A percentile compares a stretch with the other conserved stretches of the same genome.
Conservation (phyloP, 2,888 invertebrate species). For the Dinocampus coccinellae region DNA sequence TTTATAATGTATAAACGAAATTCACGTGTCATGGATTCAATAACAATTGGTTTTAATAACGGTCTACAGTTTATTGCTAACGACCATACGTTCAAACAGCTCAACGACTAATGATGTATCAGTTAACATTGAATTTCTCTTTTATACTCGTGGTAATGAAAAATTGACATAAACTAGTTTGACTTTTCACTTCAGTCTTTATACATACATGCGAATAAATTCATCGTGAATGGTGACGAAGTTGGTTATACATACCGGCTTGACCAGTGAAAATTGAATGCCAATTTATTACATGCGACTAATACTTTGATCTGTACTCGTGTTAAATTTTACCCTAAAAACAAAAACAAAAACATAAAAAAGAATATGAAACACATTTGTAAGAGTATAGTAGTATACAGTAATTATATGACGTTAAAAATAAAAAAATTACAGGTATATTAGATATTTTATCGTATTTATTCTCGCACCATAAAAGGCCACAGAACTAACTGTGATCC, state of each 20-base stretch:
- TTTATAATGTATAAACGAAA: not conserved
- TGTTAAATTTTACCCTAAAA: not conserved
- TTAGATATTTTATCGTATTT: not conserved
- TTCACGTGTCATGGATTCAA: not conserved
- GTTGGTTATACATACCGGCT: conserved; percentile 7
- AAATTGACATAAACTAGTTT: conserved; percentile 67
- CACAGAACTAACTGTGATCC: not conserved
- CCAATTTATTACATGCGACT: not conserved
- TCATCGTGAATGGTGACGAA: conserved; percentile 48
- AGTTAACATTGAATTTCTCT: conserved; percentile 65
- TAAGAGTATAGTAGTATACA: too few species aligned
- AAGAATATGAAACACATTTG: not conserved
- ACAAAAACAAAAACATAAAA: too few species aligned
- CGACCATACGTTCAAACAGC: conserved; percentile 51
- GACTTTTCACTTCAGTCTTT: conserved; percentile 60
- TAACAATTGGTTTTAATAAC: conserved; percentile 1
- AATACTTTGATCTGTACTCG: not conserved
- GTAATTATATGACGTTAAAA: too few species aligned
- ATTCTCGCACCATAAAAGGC: conserved; percentile 20
- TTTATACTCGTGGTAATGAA: conserved; percentile 64
- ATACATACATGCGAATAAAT: conserved; percentile 45
- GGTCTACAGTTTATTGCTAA: not conserved
- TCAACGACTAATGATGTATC: conserved; percentile 61
- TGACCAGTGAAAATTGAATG: conserved; percentile 27
- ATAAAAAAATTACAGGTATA: not conserved